Conservation (phyloP, 2,113 vertebrate genomes). For the Semnornis frantzii region DNA sequence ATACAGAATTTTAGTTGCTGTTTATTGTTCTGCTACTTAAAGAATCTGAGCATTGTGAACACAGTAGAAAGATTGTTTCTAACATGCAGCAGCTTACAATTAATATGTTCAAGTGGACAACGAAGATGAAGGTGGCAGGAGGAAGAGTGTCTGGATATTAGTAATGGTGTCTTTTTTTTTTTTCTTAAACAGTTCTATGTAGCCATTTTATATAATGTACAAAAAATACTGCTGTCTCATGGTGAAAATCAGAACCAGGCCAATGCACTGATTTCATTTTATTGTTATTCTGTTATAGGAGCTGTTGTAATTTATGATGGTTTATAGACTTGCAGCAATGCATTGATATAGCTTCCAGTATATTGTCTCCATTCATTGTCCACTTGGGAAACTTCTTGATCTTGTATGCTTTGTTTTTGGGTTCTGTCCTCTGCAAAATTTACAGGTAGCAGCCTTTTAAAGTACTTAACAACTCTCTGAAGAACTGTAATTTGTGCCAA, state of each 20-base stretch:
- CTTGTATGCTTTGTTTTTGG: neutral
- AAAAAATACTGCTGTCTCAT: neutral
- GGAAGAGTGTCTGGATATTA: neutral
- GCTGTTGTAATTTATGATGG: neutral
- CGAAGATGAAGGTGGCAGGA: neutral
- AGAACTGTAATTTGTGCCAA: neutral
- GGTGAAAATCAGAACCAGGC: neutral
- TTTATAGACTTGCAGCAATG: neutral
- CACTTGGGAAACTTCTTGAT: neutral
- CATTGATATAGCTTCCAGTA: neutral
- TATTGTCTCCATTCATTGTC: neutral
- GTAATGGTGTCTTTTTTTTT: neutral
- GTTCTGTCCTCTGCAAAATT: neutral
- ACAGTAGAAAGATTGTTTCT: neutral
- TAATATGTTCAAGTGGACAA: neutral
- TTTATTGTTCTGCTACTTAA: neutral
- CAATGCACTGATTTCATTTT: neutral
- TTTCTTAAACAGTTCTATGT: neutral
- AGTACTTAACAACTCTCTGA: neutral
- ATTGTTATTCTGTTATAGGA: neutral
- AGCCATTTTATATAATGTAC: neutral
- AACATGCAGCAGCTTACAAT: neutral
- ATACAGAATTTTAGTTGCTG: neutral
- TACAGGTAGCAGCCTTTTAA: neutral
- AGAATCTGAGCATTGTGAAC: neutral